These are phyloP conservation scores for Arremon aurantiirostris DNA, from an alignment of 2,797 vertebrate species.

Conservation along the genomic window DNA sequence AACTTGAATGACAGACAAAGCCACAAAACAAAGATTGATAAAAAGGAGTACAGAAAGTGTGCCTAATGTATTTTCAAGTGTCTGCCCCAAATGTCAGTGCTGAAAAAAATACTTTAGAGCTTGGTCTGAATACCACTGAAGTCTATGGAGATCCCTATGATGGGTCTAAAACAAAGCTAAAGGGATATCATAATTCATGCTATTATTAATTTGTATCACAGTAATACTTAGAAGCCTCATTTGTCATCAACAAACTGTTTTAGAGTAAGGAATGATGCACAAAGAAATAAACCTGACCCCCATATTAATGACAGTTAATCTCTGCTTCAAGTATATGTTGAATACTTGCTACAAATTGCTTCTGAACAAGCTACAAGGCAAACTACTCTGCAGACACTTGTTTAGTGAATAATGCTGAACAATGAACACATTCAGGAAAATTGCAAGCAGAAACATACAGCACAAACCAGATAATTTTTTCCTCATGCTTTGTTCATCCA, in stretches of 20 bases:
- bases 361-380: not conserved
- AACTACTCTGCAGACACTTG: not conserved
- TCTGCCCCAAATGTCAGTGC: not conserved
- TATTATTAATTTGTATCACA: not conserved
- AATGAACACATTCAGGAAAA: constrained; percentile 1
- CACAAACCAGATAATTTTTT: constrained; percentile 7
- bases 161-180: not conserved
- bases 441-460: not conserved
- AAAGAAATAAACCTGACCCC: not conserved
- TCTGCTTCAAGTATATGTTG: not conserved
- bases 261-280: not conserved
- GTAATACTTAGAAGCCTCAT: not conserved
- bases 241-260: not conserved
- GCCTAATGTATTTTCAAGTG: not conserved
- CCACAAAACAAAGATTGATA: not conserved
- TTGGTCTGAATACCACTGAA: not conserved
- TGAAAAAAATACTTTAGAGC: not conserved
- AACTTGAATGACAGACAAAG: not conserved
- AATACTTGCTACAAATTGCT: not conserved
- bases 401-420: not conserved
- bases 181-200: not conserved
- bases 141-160: not conserved
- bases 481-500: constrained; percentile 30
- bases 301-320: not conserved
- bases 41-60: not conserved